phyloP scores from a whole-genome alignment of 2,888 invertebrate genomes.

The Acronicta alni region DNA sequence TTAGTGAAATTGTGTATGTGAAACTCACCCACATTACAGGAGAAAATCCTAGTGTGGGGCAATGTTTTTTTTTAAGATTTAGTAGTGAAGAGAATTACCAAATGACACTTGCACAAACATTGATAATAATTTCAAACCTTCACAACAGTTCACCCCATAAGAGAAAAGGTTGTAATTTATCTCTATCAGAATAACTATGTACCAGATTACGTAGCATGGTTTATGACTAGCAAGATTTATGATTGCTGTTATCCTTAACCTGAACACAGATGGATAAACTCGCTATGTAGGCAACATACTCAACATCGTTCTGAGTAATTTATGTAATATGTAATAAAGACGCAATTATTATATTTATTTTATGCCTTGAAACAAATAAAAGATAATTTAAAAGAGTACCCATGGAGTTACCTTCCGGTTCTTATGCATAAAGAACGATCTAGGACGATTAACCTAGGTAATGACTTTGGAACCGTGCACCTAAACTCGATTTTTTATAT shows the following conservation, averaged over 20 bases:
- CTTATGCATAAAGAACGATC: no score
- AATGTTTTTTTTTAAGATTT: not conserved
- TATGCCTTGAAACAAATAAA: no score
- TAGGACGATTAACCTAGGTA: no score
- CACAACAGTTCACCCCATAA: constrained; percentile 7
- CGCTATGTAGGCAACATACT: not conserved
- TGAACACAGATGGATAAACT: constrained; percentile 30
- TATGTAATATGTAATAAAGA: no score
- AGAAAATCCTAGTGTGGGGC: no score
- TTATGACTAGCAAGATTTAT: constrained; percentile 31
- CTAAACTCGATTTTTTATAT: no score
- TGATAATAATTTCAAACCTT: not conserved
- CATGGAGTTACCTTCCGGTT: no score
- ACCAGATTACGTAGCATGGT: constrained; percentile 29
- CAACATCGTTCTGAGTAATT: constrained; percentile 5
- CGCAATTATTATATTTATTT: no score
- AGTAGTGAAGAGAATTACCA: not conserved
- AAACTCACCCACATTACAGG: no score
- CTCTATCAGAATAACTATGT: constrained; percentile 28
- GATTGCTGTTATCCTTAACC: constrained; percentile 53
- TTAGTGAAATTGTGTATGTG: no score
- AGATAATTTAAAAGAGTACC: no score
- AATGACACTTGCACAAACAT: not conserved
- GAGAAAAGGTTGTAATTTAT: constrained; percentile 31
- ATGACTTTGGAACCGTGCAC: no score